Conservation (phyloP, 2,113 vertebrate genomes). For the Theristicus caerulescens region DNA sequence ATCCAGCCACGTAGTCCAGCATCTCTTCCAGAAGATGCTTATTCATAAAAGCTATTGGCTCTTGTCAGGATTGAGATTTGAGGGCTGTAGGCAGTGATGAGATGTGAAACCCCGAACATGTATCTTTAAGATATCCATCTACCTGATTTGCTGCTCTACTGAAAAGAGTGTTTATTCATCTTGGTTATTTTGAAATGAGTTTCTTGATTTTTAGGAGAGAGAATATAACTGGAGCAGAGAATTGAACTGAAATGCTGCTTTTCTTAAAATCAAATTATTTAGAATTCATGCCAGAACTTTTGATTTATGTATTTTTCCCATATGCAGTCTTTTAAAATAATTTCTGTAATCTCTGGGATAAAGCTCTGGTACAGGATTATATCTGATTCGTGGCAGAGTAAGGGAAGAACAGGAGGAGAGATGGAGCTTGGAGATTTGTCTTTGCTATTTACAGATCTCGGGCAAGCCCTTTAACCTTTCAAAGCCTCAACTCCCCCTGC, state of each 20-base stretch:
- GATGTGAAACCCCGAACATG: not conserved
- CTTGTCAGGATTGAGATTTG: not conserved
- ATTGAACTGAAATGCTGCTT: not conserved
- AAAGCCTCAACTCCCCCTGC: not conserved
- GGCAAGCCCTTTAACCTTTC: not conserved
- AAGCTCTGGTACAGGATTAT: not conserved
- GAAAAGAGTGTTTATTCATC: not conserved
- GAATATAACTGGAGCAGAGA: not conserved
- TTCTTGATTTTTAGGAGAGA: not conserved
- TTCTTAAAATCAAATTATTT: not conserved
- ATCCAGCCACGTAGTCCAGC: not conserved
- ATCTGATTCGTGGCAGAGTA: not conserved
- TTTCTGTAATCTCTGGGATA: not conserved
- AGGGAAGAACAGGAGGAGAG: not conserved
- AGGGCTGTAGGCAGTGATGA: not conserved
- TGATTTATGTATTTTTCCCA: not conserved
- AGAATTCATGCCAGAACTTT: not conserved
- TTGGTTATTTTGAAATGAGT: not conserved
- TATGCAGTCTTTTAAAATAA: not conserved
- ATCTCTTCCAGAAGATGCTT: not conserved
- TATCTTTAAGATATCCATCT: not conserved
- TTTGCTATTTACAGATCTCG: conserved; percentile 27
- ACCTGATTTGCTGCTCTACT: not conserved
- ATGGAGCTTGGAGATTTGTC: not conserved
- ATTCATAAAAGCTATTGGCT: conserved; percentile 2